Evolutionary conservation across 2,113 vertebrate genomes (phyloP).

Genomic region (Pomatostomus ruficeps): DNA sequence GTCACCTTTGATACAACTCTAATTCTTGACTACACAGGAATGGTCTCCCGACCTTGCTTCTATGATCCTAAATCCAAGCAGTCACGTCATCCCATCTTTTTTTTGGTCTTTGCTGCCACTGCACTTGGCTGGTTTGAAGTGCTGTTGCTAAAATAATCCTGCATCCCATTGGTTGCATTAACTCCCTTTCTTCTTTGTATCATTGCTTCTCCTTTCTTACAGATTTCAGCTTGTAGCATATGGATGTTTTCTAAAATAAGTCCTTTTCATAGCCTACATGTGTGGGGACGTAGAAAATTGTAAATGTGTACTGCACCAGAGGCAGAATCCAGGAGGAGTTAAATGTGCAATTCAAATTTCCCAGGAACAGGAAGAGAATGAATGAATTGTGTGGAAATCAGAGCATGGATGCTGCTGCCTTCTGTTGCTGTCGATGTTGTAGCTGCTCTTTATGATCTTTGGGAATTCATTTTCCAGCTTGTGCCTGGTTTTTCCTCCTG

Average conservation of each 20-base stretch:
- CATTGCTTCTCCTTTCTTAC: not conserved
- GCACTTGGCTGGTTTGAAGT: not conserved
- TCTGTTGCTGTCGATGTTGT: not conserved
- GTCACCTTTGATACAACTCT: not conserved
- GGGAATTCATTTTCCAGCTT: not conserved
- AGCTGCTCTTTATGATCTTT: not conserved
- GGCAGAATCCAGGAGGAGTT: not conserved
- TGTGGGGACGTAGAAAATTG: rapidly evolving
- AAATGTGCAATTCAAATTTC: not conserved
- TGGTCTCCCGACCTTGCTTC: not conserved
- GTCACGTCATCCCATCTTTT: not conserved
- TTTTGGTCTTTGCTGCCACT: not conserved
- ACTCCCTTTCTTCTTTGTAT: not conserved
- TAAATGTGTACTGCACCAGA: not conserved
- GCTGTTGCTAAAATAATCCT: not conserved
- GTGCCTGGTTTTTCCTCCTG: not conserved
- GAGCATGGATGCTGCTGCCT: not conserved
- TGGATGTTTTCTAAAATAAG: not conserved
- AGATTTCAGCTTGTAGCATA: not conserved
- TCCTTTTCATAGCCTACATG: not conserved
- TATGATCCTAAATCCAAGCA: not conserved
- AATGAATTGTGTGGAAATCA: not conserved
- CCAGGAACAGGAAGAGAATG: not conserved
- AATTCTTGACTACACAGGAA: not conserved
- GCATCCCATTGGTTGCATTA: not conserved